Percentiles rank a stretch among this genome's conserved stretches.
These are phyloP conservation scores for Phataginus tricuspis DNA, from an alignment of 2,797 vertebrate species.

Conservation along the genomic window DNA sequence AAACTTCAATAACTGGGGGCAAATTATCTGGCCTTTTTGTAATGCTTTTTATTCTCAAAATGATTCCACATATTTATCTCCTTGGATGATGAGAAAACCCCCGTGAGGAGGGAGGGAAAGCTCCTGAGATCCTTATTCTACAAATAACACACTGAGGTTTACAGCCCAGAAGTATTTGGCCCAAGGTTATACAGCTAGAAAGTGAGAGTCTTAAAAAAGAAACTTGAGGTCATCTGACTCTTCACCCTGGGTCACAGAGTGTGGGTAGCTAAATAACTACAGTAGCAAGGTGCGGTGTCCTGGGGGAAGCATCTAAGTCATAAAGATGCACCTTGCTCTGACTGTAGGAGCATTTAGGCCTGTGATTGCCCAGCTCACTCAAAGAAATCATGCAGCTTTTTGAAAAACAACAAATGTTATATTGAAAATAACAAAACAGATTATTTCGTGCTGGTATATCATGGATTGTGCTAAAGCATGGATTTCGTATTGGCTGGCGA, in stretches of 20 bases:
- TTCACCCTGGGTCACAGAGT: background rate
- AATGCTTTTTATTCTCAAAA: slow-evolving; percentile 16
- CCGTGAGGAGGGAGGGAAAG: background rate
- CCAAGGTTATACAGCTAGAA: background rate
- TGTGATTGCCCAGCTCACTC: background rate
- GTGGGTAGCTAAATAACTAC: background rate
- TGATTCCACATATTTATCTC: background rate
- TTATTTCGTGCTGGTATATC: slow-evolving; percentile 17
- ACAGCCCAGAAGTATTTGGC: background rate
- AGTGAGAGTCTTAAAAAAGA: slow-evolving; percentile 9
- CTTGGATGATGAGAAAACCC: background rate
- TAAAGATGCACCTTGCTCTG: background rate
- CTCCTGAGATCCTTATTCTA: background rate
- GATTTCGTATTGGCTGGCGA: slow-evolving; percentile 6
- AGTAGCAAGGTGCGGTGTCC: background rate
- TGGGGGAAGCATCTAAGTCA: background rate
- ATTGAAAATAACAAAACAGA: slow-evolving; percentile 3
- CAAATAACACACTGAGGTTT: background rate
- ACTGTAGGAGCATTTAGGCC: background rate
- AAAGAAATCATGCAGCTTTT: slow-evolving; percentile 31
- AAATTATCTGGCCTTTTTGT: background rate
- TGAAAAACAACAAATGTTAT: slow-evolving; percentile 53
- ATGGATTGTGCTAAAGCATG: slow-evolving; percentile 12
- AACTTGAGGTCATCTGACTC: background rate
- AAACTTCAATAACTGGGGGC: background rate